These are phyloP conservation scores for Trematomus loennbergii DNA, from an alignment of 2,113 vertebrate genomes.

Conservation along the genomic window DNA sequence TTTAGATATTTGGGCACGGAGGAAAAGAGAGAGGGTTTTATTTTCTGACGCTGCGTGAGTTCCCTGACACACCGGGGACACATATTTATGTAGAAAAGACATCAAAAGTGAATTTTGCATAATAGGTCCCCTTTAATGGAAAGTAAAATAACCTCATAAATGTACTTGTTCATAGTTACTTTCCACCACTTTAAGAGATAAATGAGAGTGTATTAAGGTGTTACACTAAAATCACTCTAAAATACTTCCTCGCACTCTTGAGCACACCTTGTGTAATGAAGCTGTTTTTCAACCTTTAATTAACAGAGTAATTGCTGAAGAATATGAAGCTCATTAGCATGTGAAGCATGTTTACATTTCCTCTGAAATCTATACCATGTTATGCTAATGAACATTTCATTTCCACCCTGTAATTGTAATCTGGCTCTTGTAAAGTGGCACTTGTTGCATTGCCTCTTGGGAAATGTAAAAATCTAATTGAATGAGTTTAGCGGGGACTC, in stretches of 20 bases:
- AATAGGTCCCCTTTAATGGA: no score
- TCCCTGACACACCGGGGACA: no score
- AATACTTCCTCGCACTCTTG: neutral
- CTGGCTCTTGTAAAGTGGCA: constrained; percentile 8
- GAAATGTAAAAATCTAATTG: constrained; percentile 57
- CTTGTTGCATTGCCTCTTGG: constrained; percentile 44
- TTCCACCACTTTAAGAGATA: neutral
- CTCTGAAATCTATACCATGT: constrained; percentile 17
- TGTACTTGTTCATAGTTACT: neutral
- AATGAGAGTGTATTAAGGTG: neutral
- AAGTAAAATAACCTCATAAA: no score
- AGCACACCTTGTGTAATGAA: neutral
- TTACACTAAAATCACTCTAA: neutral
- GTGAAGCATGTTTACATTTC: constrained; percentile 45
- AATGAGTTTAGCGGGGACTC: constrained; percentile 31
- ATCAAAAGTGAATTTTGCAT: no score
- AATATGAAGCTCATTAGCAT: constrained; percentile 13
- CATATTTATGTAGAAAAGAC: no score
- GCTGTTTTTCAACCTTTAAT: constrained; percentile 9
- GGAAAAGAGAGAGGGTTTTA: no score
- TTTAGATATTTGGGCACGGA: no score
- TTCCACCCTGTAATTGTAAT: constrained; percentile 21
- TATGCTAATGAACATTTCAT: constrained; percentile 38
- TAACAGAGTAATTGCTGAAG: neutral
- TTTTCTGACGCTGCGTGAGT: no score